phyloP scores from a whole-genome alignment of 2,797 vertebrate species.

The Sandelia bainsii region DNA sequence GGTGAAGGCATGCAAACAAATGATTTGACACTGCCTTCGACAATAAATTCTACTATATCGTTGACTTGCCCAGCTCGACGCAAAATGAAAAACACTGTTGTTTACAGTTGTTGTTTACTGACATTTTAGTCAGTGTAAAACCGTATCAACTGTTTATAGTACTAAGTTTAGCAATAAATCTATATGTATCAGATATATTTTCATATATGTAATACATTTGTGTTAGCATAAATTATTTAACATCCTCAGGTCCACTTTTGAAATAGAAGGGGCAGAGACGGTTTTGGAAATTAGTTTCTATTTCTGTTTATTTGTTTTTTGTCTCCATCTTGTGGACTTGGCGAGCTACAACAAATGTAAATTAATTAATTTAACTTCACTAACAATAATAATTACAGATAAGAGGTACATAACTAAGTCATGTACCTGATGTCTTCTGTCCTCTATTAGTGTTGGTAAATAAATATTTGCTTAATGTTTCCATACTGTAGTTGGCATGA shows the following conservation, averaged over 20 bases:
- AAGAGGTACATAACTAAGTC: too few relatives aligned
- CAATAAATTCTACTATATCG: background rate
- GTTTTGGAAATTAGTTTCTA: background rate
- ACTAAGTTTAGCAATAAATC: too few relatives aligned
- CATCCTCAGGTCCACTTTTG: background rate
- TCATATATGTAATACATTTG: too few relatives aligned
- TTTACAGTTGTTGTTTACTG: too few relatives aligned
- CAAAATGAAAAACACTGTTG: background rate
- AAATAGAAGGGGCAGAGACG: background rate
- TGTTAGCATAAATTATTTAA: background rate
- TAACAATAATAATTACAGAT: too few relatives aligned
- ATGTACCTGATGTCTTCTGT: too few relatives aligned
- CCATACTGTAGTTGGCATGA: background rate
- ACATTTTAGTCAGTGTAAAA: background rate
- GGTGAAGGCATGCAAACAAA: background rate
- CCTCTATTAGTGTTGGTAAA: too few relatives aligned
- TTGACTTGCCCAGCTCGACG: background rate
- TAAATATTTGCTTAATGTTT: too few relatives aligned
- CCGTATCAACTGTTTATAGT: background rate
- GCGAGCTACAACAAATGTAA: background rate
- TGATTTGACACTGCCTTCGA: background rate
- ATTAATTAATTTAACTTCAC: background rate
- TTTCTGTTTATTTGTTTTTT: constrained; percentile 34
- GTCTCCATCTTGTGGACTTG: constrained; percentile 67
- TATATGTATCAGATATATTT: too few relatives aligned